Evolutionary conservation across 1,140 invertebrate species (phyloP).

Genomic region (Drosophila albomicans): DNA sequence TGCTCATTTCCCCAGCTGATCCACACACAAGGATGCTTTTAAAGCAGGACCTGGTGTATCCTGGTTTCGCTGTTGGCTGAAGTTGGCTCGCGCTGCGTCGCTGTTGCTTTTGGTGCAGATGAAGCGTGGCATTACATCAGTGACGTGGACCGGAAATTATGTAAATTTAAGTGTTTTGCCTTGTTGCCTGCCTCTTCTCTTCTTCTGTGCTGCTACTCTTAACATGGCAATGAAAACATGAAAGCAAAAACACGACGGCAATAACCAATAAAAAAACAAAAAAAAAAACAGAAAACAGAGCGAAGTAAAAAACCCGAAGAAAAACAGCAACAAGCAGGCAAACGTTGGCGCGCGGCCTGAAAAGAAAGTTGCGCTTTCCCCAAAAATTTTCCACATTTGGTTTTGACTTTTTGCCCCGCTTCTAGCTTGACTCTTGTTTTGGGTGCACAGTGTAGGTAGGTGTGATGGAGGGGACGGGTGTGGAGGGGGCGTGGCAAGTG

Average conservation of each 20-base stretch:
- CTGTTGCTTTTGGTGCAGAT: constrained; percentile 50
- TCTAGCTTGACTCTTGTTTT: constrained; percentile 25
- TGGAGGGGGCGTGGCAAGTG: not conserved
- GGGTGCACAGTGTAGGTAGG: constrained; percentile 1
- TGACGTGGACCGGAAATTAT: constrained; percentile 81
- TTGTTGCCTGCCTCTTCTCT: constrained; percentile 30
- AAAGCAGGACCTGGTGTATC: constrained; percentile 18
- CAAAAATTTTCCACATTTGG: constrained; percentile 76
- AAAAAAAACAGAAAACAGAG: constrained; percentile 35
- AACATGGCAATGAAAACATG: constrained; percentile 80
- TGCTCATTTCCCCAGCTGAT: constrained; percentile 61
- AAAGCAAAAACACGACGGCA: constrained; percentile 69
- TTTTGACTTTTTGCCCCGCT: constrained; percentile 58
- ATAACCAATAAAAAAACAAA: constrained; percentile 60
- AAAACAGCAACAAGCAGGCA: constrained; percentile 71
- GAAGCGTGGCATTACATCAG: constrained; percentile 76
- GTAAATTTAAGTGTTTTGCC: constrained; percentile 79
- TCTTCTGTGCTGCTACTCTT: constrained; percentile 50
- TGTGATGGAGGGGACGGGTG: constrained; percentile 11
- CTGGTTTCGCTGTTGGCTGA: not conserved
- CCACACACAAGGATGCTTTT: constrained; percentile 34
- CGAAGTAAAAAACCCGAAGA: constrained; percentile 21
- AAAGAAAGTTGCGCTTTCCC: constrained; percentile 65
- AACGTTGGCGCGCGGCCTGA: constrained; percentile 17
- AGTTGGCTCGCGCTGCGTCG: not conserved